phyloP scores from a whole-genome alignment of 1,140 invertebrate species.

The Solenopsis fugax region DNA sequence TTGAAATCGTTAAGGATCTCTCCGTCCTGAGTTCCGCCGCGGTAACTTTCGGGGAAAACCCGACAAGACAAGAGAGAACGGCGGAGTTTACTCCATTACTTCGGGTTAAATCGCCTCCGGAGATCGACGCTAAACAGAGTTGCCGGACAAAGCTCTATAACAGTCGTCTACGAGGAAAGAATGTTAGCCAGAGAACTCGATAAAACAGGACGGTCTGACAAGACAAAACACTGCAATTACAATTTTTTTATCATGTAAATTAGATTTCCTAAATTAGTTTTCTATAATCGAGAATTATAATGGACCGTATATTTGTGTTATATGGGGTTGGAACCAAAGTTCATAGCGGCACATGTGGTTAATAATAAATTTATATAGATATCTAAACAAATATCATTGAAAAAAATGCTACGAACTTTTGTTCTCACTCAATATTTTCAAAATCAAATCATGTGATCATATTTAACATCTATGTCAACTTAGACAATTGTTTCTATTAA shows the following conservation, averaged over 20 bases:
- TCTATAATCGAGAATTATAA: not conserved
- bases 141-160: constrained; percentile 40
- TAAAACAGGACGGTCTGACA: not conserved
- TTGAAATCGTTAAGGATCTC: constrained; percentile 46
- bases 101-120: constrained; percentile 45
- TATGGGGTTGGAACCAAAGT: too few species aligned
- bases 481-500: not conserved
- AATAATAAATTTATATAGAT: too few species aligned
- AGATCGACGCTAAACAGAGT: constrained; percentile 58
- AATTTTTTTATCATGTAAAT: constrained; percentile 5
- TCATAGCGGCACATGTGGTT: too few species aligned
- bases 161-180: constrained; percentile 41
- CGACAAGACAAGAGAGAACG: constrained; percentile 36
- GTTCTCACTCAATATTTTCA: too few species aligned
- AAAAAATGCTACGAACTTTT: too few species aligned
- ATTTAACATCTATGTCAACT: not conserved
- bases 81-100: constrained; percentile 44
- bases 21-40: constrained; percentile 9
- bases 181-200: not conserved
- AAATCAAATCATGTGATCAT: too few species aligned
- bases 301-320: not conserved
- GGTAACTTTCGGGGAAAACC: constrained; percentile 53
- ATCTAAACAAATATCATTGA: too few species aligned
- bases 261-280: not conserved
- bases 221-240: not conserved